Conservation (phyloP, 2,113 vertebrate species). For the Nycticorax nycticorax region DNA sequence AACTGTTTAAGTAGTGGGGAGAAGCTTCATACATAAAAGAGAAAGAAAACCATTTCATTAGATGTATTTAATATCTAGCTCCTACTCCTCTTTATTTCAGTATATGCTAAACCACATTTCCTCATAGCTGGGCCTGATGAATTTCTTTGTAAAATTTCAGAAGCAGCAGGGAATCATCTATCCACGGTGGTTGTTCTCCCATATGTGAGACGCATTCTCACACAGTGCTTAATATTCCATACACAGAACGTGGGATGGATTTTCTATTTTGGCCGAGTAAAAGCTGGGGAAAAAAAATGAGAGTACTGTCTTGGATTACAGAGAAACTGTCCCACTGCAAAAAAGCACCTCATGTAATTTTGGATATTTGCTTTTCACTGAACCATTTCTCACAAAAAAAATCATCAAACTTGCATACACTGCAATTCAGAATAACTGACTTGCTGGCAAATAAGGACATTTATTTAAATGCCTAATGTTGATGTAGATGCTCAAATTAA, state of each 20-base stretch:
- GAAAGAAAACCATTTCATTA: neutral
- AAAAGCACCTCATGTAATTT: rapidly evolving
- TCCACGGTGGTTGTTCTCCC: neutral
- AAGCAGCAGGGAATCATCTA: neutral
- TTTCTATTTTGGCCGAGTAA: neutral
- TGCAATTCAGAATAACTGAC: neutral
- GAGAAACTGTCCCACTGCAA: neutral
- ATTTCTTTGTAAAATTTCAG: neutral
- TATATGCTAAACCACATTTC: neutral
- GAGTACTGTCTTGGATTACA: neutral
- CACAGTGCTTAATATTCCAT: neutral
- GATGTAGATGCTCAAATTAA: neutral
- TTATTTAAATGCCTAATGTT: neutral
- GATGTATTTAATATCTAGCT: neutral
- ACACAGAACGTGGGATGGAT: neutral
- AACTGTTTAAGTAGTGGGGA: neutral
- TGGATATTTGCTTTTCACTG: neutral
- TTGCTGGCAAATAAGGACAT: neutral
- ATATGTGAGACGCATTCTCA: neutral
- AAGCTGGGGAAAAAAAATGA: neutral
- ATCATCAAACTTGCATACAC: too few relatives aligned
- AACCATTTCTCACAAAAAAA: neutral
- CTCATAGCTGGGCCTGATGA: neutral
- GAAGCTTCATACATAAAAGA: neutral
- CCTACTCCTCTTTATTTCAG: neutral